A percentile compares a stretch with the other conserved stretches of the same genome.
Evolutionary conservation across 1,140 invertebrate species (phyloP).

Genomic region (Magallana gigas): DNA sequence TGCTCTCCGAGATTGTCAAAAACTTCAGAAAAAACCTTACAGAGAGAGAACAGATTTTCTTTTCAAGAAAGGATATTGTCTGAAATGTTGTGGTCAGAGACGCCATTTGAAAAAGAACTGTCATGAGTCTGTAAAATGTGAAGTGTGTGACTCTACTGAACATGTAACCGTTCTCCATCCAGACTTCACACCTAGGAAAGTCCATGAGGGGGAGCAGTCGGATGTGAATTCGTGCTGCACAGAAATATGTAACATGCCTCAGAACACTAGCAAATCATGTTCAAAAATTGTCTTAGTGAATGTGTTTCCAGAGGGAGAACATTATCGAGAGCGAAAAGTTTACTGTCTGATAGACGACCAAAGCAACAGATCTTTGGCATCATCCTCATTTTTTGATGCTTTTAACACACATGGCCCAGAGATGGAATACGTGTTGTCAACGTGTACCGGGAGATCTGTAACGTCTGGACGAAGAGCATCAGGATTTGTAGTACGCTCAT

Average conservation of each 20-base stretch:
- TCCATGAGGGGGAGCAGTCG: not conserved
- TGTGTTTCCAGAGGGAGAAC: not conserved
- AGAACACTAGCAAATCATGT: slow-evolving; percentile 38
- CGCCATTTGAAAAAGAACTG: slow-evolving; percentile 42
- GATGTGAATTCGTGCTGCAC: no score
- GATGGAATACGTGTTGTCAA: not conserved
- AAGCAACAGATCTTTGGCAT: slow-evolving; percentile 41
- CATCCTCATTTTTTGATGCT: not conserved
- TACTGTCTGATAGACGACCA: slow-evolving; percentile 49
- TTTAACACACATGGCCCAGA: not conserved
- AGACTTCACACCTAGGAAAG: not conserved
- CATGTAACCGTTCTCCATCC: slow-evolving; percentile 43
- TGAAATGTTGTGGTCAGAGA: slow-evolving; percentile 40
- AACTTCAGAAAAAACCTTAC: slow-evolving; percentile 4
- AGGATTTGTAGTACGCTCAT: not conserved
- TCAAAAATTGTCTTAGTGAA: slow-evolving; percentile 40
- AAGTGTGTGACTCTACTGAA: slow-evolving; percentile 17
- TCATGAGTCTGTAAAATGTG: not conserved
- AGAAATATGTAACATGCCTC: no score
- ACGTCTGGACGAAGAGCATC: not conserved
- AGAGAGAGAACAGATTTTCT: not conserved
- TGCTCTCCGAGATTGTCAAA: not conserved
- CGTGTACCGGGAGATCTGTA: slow-evolving; percentile 15
- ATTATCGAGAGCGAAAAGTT: not conserved
- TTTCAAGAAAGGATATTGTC: slow-evolving; percentile 41